A percentile compares a stretch with the other conserved stretches of the same genome.
Conservation (phyloP, 2,113 vertebrate species). For the Oncorhynchus masou region DNA sequence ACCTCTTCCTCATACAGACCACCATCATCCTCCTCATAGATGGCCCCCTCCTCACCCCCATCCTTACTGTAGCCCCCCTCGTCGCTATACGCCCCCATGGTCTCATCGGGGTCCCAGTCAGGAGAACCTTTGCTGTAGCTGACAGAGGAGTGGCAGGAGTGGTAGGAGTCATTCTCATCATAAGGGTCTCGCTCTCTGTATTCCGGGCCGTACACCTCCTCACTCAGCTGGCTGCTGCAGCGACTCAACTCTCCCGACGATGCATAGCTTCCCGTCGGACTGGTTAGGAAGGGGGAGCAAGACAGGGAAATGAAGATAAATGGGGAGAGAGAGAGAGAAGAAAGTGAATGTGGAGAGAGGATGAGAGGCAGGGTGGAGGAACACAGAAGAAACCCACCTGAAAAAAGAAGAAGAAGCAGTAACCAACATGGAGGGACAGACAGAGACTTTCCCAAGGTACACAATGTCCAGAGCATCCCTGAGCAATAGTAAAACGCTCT, state of each 20-base stretch:
- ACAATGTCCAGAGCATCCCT: not conserved
- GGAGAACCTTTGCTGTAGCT: conserved; percentile 92
- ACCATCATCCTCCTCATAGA: conserved; percentile 77
- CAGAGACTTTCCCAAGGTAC: not conserved
- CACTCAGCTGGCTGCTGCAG: conserved; percentile 93
- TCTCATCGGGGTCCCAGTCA: conserved; percentile 88
- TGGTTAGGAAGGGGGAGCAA: conserved; percentile 45
- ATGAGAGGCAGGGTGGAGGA: not conserved
- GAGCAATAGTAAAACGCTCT: conserved; percentile 28
- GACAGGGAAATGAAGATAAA: not conserved
- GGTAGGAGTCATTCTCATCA: conserved; percentile 92
- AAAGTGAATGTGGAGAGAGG: not conserved
- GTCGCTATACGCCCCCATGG: conserved; percentile 81
- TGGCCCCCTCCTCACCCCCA: conserved; percentile 80
- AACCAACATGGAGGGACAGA: no score
- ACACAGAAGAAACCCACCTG: no score
- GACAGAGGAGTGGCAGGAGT: conserved; percentile 96
- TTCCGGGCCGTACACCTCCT: conserved; percentile 83
- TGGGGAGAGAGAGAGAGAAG: not conserved
- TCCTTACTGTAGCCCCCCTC: conserved; percentile 85
- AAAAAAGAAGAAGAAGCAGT: not conserved
- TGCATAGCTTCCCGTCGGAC: conserved; percentile 91
- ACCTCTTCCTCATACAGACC: conserved; percentile 68
- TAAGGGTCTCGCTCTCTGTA: conserved; percentile 88
- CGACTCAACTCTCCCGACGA: conserved; percentile 92